phyloP scores from a whole-genome alignment of 2,797 vertebrate genomes.

The Thalassophryne amazonica region DNA sequence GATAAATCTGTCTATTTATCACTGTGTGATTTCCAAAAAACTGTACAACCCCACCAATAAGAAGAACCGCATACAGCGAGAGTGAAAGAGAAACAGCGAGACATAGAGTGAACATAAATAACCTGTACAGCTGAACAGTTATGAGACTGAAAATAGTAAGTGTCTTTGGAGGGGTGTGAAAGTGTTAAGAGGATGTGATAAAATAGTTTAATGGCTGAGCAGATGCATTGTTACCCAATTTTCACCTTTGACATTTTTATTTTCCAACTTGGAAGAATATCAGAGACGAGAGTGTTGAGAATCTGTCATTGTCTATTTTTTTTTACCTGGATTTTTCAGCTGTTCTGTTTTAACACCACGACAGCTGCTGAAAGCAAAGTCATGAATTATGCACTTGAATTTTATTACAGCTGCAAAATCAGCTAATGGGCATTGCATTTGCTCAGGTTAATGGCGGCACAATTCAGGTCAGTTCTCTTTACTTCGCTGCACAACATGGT shows the following conservation, averaged over 20 bases:
- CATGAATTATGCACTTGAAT: slow-evolving; percentile 61
- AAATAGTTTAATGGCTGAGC: slow-evolving; percentile 8
- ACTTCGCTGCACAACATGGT: too few relatives aligned
- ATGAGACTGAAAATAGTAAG: slow-evolving; percentile 37
- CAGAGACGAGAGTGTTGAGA: slow-evolving; percentile 1
- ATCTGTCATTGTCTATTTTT: too few relatives aligned
- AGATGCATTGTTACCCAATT: slow-evolving; percentile 32
- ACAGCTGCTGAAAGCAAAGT: slow-evolving; percentile 35
- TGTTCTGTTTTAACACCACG: slow-evolving; percentile 46
- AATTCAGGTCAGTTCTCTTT: too few relatives aligned
- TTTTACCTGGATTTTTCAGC: too few relatives aligned
- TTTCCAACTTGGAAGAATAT: slow-evolving; percentile 11
- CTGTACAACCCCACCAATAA: slow-evolving; percentile 37
- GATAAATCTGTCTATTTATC: slow-evolving; percentile 53
- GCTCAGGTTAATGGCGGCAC: slow-evolving; percentile 39
- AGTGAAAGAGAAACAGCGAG: neutral
- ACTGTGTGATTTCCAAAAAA: slow-evolving; percentile 57
- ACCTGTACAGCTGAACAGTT: slow-evolving; percentile 41
- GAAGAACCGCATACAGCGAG: slow-evolving; percentile 9
- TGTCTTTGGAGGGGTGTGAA: slow-evolving; percentile 34
- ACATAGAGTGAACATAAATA: slow-evolving; percentile 23
- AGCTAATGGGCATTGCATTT: slow-evolving; percentile 52
- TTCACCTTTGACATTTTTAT: slow-evolving; percentile 43
- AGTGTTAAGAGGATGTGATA: slow-evolving; percentile 49
- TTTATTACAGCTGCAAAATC: slow-evolving; percentile 61